Base-by-base conservation (phyloP, 2,113 vertebrate species). In the Etheostoma spectabile region DNA sequence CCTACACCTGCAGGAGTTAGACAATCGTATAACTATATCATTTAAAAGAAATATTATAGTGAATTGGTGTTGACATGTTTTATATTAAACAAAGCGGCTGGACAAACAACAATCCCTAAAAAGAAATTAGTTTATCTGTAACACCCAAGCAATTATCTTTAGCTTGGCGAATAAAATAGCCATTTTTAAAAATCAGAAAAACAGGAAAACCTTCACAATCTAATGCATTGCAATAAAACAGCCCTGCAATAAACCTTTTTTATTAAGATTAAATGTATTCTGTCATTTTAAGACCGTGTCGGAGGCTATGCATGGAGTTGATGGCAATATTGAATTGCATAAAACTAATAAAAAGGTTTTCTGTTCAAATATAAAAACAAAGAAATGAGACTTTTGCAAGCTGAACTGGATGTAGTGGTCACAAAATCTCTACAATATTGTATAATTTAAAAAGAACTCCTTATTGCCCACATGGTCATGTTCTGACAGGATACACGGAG, bases 1-100 rank as follows among this genome's bases (percentile, higher is more conserved):
- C 57, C 45, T 48, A 33, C 64, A 69, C 8, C 22, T 61, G 53
- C 75, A 12, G 77, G n/a, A 71, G 16, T 73, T 51, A 56, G 30
- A 63, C 65, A 8, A 73, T 51, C 38, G 33, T 61, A 10, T 21
- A 35, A 16, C 27, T 46, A n/a, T 48, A 27, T 56, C 21, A 33
- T 8, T 60, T 72, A 53, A 5, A 35, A 35, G 4, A 35, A 33
- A 33, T 33, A 35, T 35, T 4, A 42, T 21, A 24, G 45, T 77
- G 16, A 56, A 49, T 67, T 53, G 4, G 8, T 42, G 27, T 53
- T 22, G 12, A 3, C 30, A 60, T 59, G 24, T 16, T 53, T 64
- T 35, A 14, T 57, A 48, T 22, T 15, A 22, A 56, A 22, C 7
- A 48, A 27, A 42, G 35, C 57, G 21, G 22, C 5, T 12, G 12